These are phyloP conservation scores for Philhelius pedissequus DNA, from an alignment of 2,888 invertebrate genomes.

Conservation along the genomic window DNA sequence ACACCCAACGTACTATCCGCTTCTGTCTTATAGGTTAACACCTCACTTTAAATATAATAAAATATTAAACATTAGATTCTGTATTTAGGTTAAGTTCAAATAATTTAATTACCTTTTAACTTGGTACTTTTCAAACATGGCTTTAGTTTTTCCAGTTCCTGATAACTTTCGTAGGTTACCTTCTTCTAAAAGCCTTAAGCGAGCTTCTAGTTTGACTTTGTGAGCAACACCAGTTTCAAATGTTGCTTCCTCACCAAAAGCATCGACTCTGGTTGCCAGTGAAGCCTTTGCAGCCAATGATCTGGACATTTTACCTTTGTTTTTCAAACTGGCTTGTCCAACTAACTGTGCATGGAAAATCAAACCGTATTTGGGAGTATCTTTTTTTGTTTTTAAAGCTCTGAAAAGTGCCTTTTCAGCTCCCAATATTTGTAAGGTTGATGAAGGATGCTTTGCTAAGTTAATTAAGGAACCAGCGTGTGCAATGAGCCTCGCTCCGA, in stretches of 20 bases:
- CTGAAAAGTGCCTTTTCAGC: constrained; percentile 99
- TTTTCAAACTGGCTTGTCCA: constrained; percentile 91
- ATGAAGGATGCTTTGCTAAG: constrained; percentile 98
- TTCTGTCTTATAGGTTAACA: constrained; percentile 87
- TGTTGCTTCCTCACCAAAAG: constrained; percentile 92
- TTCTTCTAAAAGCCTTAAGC: constrained; percentile 90
- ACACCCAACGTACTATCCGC: constrained; percentile 89
- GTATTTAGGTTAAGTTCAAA: background rate
- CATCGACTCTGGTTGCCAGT: constrained; percentile 94
- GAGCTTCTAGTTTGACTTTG: constrained; percentile 91
- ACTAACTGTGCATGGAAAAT: constrained; percentile 98
- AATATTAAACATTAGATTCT: background rate
- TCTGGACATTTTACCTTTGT: constrained; percentile 96
- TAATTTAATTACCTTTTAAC: constrained; percentile 76
- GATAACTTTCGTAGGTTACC: constrained; percentile 90
- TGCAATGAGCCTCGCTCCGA: constrained; percentile 97
- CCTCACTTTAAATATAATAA: constrained; percentile 81
- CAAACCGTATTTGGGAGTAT: constrained; percentile 99
- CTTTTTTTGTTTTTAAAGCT: constrained; percentile 97
- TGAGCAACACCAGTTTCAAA: constrained; percentile 94
- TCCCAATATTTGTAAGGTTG: constrained; percentile 98
- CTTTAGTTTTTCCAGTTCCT: constrained; percentile 92
- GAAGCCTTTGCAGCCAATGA: constrained; percentile 98
- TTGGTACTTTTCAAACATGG: constrained; percentile 96
- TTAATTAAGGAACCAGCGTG: constrained; percentile 98